These are phyloP conservation scores for Chamaea fasciata DNA, from an alignment of 2,113 vertebrate species.

Conservation along the genomic window DNA sequence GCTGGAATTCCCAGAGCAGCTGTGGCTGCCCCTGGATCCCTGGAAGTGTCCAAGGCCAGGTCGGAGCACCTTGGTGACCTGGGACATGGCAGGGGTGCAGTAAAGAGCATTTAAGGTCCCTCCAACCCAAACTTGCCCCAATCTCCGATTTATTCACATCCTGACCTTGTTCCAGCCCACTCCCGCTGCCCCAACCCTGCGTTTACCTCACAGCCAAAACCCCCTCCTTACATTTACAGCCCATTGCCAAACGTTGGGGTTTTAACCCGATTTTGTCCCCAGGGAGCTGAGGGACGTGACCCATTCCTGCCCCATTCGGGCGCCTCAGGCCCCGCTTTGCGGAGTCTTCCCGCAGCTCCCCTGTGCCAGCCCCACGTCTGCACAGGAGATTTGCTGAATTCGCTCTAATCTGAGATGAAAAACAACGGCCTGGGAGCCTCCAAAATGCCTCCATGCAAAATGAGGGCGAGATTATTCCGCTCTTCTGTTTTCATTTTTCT, in stretches of 20 bases:
- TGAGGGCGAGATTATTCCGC: slow-evolving; percentile 4
- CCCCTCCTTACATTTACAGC: background rate
- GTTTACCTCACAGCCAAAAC: fast-evolving
- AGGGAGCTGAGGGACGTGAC: background rate
- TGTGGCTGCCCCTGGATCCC: background rate
- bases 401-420: background rate
- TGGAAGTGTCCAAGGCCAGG: background rate
- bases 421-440: background rate
- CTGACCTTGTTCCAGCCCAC: background rate
- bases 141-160: fast-evolving
- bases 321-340: background rate
- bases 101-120: fast-evolving
- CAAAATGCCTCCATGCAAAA: background rate
- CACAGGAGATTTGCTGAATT: background rate
- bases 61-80: background rate
- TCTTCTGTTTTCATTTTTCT: slow-evolving; percentile 36
- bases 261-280: background rate
- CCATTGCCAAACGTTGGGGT: fast-evolving
- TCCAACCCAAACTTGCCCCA: fast-evolving
- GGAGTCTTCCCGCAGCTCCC: background rate
- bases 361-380: background rate
- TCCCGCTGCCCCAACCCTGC: background rate
- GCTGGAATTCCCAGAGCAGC: background rate
- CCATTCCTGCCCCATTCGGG: background rate
- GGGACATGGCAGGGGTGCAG: background rate